Base-by-base conservation (phyloP, 2,113 vertebrate genomes). In the Brachionichthys hirsutus region DNA sequence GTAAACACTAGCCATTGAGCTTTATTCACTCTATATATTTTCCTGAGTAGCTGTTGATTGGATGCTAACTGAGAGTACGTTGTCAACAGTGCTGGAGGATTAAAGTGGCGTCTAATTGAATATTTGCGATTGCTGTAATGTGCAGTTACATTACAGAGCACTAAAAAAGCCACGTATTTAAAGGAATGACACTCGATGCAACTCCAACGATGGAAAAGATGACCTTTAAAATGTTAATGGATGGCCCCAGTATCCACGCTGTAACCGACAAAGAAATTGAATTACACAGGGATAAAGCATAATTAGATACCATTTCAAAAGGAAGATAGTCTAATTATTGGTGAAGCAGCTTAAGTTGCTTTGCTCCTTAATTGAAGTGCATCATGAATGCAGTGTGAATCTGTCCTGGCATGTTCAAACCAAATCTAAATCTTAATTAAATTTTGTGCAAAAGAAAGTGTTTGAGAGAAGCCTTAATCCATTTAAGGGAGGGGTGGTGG, bases 381-480 rank as follows among this genome's bases (percentile, higher is more conserved):
- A 88, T 87, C 65, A 82, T 73, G 84, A 87, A 77, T 85, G 75
- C 73, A 75, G 81, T 75, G 79, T 13, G 78, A 87, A 88, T 92
- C 82, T 90, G 87, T 89, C 79, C 68, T 84, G 88, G 87, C 86
- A 85, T 89, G 87, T 88, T 91, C 80, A 80, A 89, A 89, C 85
- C 87, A 90, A 90, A 91, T 91, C 88, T 91, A 90, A 89, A 90
- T 90, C 87, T 89, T 91, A 92, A 92, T 92, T 90, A 91, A 87
- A 90, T 91, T 91, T 87, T 77, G 84, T 61, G 82, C 73, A 81
- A 84, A 85, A 90, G 84, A 90, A 89, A 89, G 85, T 86, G 87
- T 82, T 82, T 76, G 83, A 86, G 86, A 87, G 84, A 62, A 79
- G 75, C 82, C 54, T 74, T 92, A 92, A 92, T 92, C 90, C 88